Conservation (phyloP, 2,888 invertebrate genomes). For the Orgyia antiqua region DNA sequence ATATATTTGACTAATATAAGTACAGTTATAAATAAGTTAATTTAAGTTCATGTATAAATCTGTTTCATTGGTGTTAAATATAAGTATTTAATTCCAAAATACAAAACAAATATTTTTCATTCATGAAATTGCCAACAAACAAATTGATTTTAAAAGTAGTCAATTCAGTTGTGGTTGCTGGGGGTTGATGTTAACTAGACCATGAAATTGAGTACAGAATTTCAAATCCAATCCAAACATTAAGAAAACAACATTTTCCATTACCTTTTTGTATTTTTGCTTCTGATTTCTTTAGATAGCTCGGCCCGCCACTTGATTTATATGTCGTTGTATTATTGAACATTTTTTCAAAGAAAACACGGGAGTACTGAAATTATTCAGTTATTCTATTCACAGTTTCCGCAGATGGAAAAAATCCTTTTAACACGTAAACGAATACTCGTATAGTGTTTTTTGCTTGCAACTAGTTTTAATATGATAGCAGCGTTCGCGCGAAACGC, state of each 20-base stretch:
- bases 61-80: not conserved
- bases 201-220: slow-evolving; percentile 31
- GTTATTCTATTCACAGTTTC: slow-evolving; percentile 23
- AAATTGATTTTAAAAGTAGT: slow-evolving; percentile 35
- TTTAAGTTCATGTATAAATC: too few relatives aligned
- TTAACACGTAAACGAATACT: slow-evolving; percentile 16
- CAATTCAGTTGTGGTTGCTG: slow-evolving; percentile 43
- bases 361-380: slow-evolving; percentile 12
- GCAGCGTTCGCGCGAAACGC: slow-evolving; percentile 42
- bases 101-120: not conserved
- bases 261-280: slow-evolving; percentile 36
- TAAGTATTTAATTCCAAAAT: not conserved
- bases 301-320: slow-evolving; percentile 30
- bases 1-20: too few relatives aligned
- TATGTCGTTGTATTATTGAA: slow-evolving; percentile 56
- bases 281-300: slow-evolving; percentile 33
- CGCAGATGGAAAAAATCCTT: slow-evolving; percentile 21
- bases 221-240: slow-evolving; percentile 18
- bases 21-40: too few relatives aligned
- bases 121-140: slow-evolving; percentile 16
- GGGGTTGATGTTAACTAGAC: slow-evolving; percentile 31
- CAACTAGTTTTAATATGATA: slow-evolving; percentile 41
- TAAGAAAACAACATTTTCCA: slow-evolving; percentile 27
- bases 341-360: slow-evolving; percentile 30
- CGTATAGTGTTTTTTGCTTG: slow-evolving; percentile 23